These are phyloP conservation scores for Chamaetylas fuelleborni DNA, from an alignment of 2,113 vertebrate species.

Conservation along the genomic window DNA sequence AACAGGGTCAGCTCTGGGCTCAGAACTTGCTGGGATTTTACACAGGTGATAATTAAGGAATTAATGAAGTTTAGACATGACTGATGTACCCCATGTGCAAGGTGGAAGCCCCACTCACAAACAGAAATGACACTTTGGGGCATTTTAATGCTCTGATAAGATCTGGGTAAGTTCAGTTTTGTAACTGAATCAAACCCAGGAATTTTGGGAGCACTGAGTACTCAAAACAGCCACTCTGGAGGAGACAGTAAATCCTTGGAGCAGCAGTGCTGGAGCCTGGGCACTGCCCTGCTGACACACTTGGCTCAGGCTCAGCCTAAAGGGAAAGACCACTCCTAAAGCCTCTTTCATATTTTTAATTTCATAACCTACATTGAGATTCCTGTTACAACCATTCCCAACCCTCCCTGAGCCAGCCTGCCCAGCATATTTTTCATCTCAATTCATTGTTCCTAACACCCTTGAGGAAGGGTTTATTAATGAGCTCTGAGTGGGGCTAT, in stretches of 20 bases:
- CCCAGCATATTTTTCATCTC: not conserved
- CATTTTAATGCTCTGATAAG: not conserved
- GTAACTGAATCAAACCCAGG: not conserved
- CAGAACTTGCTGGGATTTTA: not conserved
- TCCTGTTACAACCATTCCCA: not conserved
- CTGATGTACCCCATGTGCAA: accelerated
- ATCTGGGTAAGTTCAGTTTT: not conserved
- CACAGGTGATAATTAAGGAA: not conserved
- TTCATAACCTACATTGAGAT: not conserved
- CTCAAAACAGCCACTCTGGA: not conserved
- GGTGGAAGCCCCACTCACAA: not conserved
- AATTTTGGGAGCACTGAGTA: not conserved
- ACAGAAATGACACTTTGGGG: not conserved
- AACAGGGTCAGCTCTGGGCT: not conserved
- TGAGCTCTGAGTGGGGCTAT: not conserved
- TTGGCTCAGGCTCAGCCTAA: not conserved
- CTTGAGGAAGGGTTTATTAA: slow-evolving; percentile 25
- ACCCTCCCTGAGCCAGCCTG: not conserved
- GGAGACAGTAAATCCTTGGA: not conserved
- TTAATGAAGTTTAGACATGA: not conserved
- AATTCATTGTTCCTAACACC: not conserved
- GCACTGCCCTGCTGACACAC: not conserved
- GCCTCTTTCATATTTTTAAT: not conserved
- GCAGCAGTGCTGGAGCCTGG: not conserved
- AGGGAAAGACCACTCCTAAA: not conserved